Evolutionary conservation across 2,888 invertebrate species (phyloP).

Genomic region (Laothoe populi): DNA sequence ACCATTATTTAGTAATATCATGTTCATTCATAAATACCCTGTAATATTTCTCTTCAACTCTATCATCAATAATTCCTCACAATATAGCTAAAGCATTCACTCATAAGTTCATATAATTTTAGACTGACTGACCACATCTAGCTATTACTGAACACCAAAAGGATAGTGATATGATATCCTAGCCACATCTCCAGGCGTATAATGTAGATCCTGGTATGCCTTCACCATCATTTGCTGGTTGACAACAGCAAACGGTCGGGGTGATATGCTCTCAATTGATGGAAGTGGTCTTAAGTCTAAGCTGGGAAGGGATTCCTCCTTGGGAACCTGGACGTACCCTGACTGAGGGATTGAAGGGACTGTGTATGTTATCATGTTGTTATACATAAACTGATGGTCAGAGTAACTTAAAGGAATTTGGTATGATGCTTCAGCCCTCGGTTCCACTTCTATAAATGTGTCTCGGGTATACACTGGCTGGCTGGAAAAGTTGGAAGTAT

Average conservation of each 20-base stretch:
- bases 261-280: conserved; percentile 79
- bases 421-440: conserved; percentile 63
- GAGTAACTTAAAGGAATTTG: conserved; percentile 67
- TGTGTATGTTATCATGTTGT: conserved; percentile 74
- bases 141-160: conserved; percentile 70
- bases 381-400: conserved; percentile 74
- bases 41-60: background rate
- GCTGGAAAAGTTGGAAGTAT: conserved; percentile 60
- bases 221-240: conserved; percentile 83
- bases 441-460: conserved; percentile 69
- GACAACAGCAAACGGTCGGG: conserved; percentile 74
- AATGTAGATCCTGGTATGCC: conserved; percentile 77
- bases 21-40: no score
- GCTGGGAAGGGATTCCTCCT: conserved; percentile 66
- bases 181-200: conserved; percentile 73
- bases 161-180: conserved; percentile 79
- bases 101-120: background rate
- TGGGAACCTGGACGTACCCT: conserved; percentile 65
- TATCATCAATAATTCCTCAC: background rate
- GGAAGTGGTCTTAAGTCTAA: conserved; percentile 73
- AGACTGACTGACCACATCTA: background rate
- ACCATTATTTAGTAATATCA: no score
- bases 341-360: conserved; percentile 68
- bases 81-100: background rate
- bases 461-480: conserved; percentile 65